A percentile compares a stretch with the other conserved stretches of the same genome.
phyloP scores from a whole-genome alignment of 2,797 vertebrate genomes.

The Hemibagrus guttatus region DNA sequence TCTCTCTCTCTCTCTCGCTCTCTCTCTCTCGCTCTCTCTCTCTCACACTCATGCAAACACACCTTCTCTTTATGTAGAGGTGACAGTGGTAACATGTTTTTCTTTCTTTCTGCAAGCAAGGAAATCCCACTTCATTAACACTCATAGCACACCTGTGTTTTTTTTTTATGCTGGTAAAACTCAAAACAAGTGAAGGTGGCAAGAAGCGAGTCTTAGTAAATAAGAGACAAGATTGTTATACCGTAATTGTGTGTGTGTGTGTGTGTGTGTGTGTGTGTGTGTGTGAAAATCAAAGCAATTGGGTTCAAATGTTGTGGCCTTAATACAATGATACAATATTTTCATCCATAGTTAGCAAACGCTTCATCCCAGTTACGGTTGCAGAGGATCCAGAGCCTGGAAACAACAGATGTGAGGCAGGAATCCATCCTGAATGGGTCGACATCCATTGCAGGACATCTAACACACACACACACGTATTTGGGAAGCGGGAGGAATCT shows the following conservation, averaged over 20 bases:
- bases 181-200: conserved; percentile 53
- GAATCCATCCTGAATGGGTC: background rate
- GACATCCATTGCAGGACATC: background rate
- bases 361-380: background rate
- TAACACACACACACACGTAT: background rate
- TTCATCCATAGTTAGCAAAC: background rate
- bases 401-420: background rate
- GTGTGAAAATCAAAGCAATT: background rate
- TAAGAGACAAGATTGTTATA: background rate
- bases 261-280: background rate
- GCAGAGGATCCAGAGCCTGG: background rate
- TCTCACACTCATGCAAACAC: background rate
- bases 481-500: background rate
- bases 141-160: conserved; percentile 52
- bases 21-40: background rate
- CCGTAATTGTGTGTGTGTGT: background rate
- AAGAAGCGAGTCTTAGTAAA: conserved; percentile 8
- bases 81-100: conserved; percentile 1
- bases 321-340: background rate
- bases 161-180: conserved; percentile 69
- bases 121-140: conserved; percentile 46
- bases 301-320: background rate
- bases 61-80: conserved; percentile 8
- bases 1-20: background rate
- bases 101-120: conserved; percentile 20